These are phyloP conservation scores for Synanthedon tipuliformis DNA, from an alignment of 2,888 invertebrate species.

Conservation along the genomic window DNA sequence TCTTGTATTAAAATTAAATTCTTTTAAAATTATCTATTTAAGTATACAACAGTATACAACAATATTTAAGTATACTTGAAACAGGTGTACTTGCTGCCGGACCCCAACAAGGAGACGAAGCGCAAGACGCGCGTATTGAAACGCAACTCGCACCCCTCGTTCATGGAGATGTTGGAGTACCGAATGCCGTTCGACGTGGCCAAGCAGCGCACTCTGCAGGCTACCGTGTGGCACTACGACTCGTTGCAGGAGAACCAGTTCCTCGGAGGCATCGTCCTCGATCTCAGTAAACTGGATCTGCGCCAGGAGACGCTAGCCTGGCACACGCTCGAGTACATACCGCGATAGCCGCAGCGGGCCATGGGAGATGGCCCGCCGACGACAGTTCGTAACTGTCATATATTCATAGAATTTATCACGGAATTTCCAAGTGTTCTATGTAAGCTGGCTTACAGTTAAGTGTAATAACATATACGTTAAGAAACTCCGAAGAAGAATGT, in stretches of 20 bases:
- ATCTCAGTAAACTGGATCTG: slow-evolving; percentile 78
- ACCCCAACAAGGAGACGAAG: slow-evolving; percentile 92
- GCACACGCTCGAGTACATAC: slow-evolving; percentile 78
- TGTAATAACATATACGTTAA: too few relatives aligned
- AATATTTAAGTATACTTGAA: too few relatives aligned
- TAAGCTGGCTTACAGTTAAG: too few relatives aligned
- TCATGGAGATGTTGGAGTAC: slow-evolving; percentile 97
- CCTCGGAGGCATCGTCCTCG: slow-evolving; percentile 90
- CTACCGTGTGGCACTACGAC: slow-evolving; percentile 96
- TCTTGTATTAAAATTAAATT: too few relatives aligned
- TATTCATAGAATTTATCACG: too few relatives aligned
- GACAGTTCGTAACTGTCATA: too few relatives aligned
- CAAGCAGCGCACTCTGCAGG: slow-evolving; percentile 81
- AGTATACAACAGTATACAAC: too few relatives aligned
- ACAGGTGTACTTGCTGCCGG: slow-evolving; percentile 87
- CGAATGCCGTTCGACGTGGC: slow-evolving; percentile 85
- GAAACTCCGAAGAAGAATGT: too few relatives aligned
- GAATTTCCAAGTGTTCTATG: too few relatives aligned
- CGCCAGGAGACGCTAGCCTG: slow-evolving; percentile 85
- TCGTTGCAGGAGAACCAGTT: slow-evolving; percentile 94
- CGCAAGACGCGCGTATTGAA: slow-evolving; percentile 94
- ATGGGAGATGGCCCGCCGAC: too few relatives aligned
- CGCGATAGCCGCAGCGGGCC: slow-evolving; percentile 51
- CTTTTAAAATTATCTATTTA: too few relatives aligned
- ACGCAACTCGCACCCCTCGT: slow-evolving; percentile 94